Percentiles rank a stretch among this genome's conserved stretches.
Conservation (phyloP, 2,113 vertebrate species). For the Pomatostomus ruficeps region DNA sequence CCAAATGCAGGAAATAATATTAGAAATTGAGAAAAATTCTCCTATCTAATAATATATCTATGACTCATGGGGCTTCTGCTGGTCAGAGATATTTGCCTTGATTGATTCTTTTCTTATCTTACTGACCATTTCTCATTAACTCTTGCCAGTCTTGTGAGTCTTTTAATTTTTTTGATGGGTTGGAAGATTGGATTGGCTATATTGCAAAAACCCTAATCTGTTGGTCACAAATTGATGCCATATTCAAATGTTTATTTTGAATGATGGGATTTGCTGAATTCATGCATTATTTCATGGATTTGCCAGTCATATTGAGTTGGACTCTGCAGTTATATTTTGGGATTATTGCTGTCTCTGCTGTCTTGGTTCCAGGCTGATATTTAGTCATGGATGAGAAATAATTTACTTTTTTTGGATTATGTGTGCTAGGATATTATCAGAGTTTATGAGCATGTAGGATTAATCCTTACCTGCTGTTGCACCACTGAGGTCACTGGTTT, state of each 20-base stretch:
- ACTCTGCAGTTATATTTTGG: not conserved
- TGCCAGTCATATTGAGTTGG: not conserved
- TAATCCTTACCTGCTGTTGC: not conserved
- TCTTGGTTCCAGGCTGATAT: not conserved
- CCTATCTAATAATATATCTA: not conserved
- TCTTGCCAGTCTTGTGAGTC: not conserved
- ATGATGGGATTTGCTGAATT: conserved; percentile 27
- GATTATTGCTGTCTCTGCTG: not conserved
- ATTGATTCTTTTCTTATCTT: conserved; percentile 12
- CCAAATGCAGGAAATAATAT: not conserved
- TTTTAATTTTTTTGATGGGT: not conserved
- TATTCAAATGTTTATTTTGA: conserved; percentile 53
- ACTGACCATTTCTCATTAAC: conserved; percentile 4
- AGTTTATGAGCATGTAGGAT: not conserved
- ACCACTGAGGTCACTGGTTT: not conserved
- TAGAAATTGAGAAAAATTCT: not conserved
- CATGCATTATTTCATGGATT: conserved; percentile 3
- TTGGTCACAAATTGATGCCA: conserved; percentile 26
- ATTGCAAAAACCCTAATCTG: conserved; percentile 16
- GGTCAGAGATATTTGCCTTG: not conserved
- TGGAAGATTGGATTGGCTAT: conserved; percentile 5
- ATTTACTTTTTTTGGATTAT: not conserved
- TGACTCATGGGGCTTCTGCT: not conserved
- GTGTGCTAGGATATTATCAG: not conserved
- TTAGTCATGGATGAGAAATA: not conserved